Conservation (phyloP, 2,888 invertebrate genomes). For the Tetheella fluctuosa region DNA sequence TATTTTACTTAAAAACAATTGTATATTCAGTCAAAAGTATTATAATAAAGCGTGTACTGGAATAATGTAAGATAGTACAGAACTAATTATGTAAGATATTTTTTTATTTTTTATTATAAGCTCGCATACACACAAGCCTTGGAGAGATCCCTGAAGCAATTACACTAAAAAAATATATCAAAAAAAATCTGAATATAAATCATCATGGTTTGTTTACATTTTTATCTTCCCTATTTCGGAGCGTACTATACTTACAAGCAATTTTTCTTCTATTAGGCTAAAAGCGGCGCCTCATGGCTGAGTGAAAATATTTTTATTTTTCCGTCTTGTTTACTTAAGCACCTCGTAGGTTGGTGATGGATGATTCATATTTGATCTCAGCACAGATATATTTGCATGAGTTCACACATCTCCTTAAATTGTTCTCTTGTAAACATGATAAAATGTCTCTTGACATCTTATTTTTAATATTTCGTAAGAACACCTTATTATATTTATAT, state of each 20-base stretch:
- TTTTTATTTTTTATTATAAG: no score
- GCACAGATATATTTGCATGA: not conserved
- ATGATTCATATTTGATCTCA: not conserved
- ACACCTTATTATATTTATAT: not conserved
- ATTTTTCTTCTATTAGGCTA: not conserved
- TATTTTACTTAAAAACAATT: no score
- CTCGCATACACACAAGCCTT: no score
- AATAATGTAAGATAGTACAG: no score
- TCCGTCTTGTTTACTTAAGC: not conserved
- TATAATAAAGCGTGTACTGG: no score
- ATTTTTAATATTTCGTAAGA: not conserved
- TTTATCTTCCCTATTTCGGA: not conserved
- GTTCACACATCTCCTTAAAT: not conserved
- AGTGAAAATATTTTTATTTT: conserved; percentile 3
- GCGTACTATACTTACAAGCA: not conserved
- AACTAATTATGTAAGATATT: no score
- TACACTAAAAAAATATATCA: not conserved
- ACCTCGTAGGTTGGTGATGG: not conserved
- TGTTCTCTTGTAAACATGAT: conserved; percentile 3
- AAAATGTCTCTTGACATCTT: not conserved
- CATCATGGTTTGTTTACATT: not conserved
- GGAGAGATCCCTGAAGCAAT: no score
- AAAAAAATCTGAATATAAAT: not conserved
- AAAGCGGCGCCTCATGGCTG: not conserved
- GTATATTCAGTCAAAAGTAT: no score